phyloP scores from a whole-genome alignment of 2,888 invertebrate genomes.

The Heliconius cydno region DNA sequence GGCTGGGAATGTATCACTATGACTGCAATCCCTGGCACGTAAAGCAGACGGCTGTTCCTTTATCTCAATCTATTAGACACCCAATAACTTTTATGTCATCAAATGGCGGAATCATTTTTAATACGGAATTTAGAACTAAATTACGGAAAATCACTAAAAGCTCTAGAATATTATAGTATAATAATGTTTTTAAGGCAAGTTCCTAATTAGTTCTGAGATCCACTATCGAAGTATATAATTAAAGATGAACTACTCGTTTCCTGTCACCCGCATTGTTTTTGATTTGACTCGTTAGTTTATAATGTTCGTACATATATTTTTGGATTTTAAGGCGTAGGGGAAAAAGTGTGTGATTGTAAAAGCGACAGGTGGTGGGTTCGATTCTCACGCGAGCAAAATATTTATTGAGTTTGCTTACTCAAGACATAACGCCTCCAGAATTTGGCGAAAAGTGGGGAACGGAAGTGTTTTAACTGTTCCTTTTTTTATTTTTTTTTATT shows the following conservation, averaged over 20 bases:
- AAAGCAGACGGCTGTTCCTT: conserved; percentile 70
- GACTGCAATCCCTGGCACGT: conserved; percentile 73
- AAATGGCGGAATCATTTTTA: conserved; percentile 71
- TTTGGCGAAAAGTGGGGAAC: no score
- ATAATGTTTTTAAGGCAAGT: conserved; percentile 18
- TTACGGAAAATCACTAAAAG: conserved; percentile 36
- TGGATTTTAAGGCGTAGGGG: no score
- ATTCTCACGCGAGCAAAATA: no score
- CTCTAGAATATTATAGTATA: conserved; percentile 30
- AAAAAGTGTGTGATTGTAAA: no score
- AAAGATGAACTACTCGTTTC: conserved; percentile 37
- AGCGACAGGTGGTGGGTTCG: no score
- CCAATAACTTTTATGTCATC: conserved; percentile 69
- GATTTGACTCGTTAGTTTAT: conserved; percentile 10
- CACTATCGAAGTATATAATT: conserved; percentile 19
- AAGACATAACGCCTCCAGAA: no score
- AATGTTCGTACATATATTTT: no score
- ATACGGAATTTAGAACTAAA: conserved; percentile 44
- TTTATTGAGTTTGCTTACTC: no score
- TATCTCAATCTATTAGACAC: conserved; percentile 79
- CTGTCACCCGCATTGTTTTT: conserved; percentile 43
- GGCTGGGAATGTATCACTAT: conserved; percentile 75
- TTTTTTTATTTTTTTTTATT: no score
- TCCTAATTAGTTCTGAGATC: conserved; percentile 16
- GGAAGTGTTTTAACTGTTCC: no score